Percentiles rank a stretch among this genome's conserved stretches.
Evolutionary conservation across 2,888 invertebrate species (phyloP).

Genomic region (Chalcis sispes): DNA sequence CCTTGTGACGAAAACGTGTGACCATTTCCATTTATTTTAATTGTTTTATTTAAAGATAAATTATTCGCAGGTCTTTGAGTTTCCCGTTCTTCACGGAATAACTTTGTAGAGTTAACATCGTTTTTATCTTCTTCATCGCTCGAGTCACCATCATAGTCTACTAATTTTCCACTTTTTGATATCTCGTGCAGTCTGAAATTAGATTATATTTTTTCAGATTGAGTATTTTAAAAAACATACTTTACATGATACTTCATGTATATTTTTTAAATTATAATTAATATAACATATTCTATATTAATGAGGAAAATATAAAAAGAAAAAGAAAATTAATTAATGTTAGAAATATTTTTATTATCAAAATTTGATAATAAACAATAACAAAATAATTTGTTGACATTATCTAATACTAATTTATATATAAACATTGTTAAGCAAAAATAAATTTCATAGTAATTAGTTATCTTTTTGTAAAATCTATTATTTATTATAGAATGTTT

Average conservation of each 20-base stretch:
- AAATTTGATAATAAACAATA: too few relatives aligned
- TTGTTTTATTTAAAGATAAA: constrained; percentile 28
- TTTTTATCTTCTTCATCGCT: constrained; percentile 68
- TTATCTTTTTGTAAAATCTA: too few relatives aligned
- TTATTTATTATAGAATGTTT: neutral
- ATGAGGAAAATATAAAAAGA: too few relatives aligned
- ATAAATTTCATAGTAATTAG: too few relatives aligned
- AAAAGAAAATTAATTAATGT: too few relatives aligned
- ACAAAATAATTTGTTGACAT: too few relatives aligned
- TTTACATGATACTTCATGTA: neutral
- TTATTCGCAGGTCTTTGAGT: constrained; percentile 53
- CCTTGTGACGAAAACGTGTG: constrained; percentile 25
- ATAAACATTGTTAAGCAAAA: too few relatives aligned
- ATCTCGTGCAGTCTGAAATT: constrained; percentile 43
- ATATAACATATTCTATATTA: too few relatives aligned
- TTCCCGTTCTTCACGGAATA: constrained; percentile 25
- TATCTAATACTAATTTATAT: too few relatives aligned
- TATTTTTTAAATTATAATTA: too few relatives aligned
- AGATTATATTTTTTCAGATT: neutral
- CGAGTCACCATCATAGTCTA: constrained; percentile 72
- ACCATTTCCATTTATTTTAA: constrained; percentile 43
- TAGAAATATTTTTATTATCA: too few relatives aligned
- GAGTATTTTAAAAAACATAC: neutral
- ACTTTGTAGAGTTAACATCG: constrained; percentile 12
- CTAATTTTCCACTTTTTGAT: constrained; percentile 71